phyloP scores from a whole-genome alignment of 2,888 invertebrate species.

The Pachydiplax longipennis region DNA sequence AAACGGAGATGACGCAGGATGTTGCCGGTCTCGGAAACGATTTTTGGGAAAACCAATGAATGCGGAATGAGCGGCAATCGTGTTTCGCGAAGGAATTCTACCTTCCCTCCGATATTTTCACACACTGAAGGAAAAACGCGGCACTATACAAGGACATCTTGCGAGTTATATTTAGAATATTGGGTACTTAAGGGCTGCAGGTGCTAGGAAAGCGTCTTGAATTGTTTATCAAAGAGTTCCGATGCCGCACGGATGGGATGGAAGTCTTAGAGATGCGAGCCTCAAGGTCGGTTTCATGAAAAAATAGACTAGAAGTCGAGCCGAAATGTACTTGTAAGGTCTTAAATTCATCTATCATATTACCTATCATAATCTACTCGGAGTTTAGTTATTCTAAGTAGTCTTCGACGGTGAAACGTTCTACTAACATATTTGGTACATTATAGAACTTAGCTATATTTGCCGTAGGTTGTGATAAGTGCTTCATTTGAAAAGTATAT shows the following conservation, averaged over 20 bases:
- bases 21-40: neutral
- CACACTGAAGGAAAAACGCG: neutral
- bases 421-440: no score
- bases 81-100: neutral
- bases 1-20: neutral
- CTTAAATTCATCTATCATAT: no score
- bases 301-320: no score
- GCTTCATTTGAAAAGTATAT: no score
- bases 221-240: neutral
- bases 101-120: neutral
- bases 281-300: neutral
- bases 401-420: no score
- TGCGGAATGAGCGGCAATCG: neutral
- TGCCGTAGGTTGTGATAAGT: no score
- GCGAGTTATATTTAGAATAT: neutral
- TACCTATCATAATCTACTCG: no score
- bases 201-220: neutral
- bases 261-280: neutral
- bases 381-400: no score
- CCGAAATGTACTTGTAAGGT: no score
- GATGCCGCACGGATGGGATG: no score
- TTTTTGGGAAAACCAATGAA: neutral
- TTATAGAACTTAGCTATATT: no score
- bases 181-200: neutral
- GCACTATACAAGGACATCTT: neutral